Evolutionary conservation across 2,797 vertebrate species (phyloP), one percentile per base, ranked within the genome.

Genomic region (Chaetodon trifasciatus): DNA sequence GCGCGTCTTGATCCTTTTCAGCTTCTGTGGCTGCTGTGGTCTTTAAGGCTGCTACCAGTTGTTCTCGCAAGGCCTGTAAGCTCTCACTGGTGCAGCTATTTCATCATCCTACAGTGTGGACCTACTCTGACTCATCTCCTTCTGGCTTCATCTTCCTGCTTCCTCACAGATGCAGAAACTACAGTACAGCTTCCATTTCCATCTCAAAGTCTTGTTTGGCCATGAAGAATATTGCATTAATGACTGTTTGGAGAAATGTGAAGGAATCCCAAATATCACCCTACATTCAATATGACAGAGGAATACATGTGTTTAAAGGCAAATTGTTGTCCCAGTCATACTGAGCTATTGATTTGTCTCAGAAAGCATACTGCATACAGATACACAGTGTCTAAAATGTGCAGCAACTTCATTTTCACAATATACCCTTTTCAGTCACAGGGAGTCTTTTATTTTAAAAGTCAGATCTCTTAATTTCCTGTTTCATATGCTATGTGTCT

Each of bases 371-470:
- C 39, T 15, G 4, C 17, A 62, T 56, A 42, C 42, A 35, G 5
- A 19, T 49, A 21, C 1, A 52, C 10, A 63, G 10, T 35, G 8
- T n/a, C 3, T 62, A 5, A 37, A 17, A 40, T 35, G 1, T 56
- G 40, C 53, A 49, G 19, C 28, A 28, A 21, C 4, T 39, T 21
- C 40, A 15, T n/a, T 7, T 32, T 5, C 8, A 8, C 11, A 5
- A 39, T 5, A n/a, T 28, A 16, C 10, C 11, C 56, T 10, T 11
- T 39, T 6, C 40, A 1, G 15, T 55, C 35, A 6, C 21, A 8
- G 0, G 0, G 3, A 61, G 63, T 42, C 55, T 90, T 89, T 92
- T 93, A 91, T 93, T 93, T 87, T 85, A 10, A 77, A 83, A 79
- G 8, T 3, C 12, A 1, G 6, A 35, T 23, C 16, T 76, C 17